Evolutionary conservation across 2,113 vertebrate genomes (phyloP).

Genomic region (Grammomys surdaster): DNA sequence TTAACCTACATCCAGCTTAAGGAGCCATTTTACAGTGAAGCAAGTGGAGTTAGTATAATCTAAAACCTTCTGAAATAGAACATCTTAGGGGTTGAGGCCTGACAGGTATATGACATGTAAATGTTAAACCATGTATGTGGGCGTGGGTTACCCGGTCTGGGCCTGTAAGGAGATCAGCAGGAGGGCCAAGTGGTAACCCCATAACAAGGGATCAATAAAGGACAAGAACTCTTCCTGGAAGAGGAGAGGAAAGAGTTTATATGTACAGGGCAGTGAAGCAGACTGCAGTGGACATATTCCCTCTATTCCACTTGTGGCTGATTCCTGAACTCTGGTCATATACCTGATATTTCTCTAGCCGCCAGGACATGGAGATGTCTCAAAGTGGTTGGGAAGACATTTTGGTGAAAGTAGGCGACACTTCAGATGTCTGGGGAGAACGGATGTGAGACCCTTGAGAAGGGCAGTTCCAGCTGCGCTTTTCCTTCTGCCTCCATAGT

Average conservation of each 20-base stretch:
- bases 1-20: not conserved
- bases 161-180: not conserved
- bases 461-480: not conserved
- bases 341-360: not conserved
- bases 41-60: not conserved
- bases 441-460: not conserved
- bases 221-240: not conserved
- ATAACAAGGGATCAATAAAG: not conserved
- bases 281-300: not conserved
- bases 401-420: not conserved
- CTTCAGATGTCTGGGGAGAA: not conserved
- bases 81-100: not conserved
- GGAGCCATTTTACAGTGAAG: not conserved
- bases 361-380: not conserved
- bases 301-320: not conserved
- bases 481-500: not conserved
- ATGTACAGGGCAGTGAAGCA: not conserved
- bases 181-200: not conserved
- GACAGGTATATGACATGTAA: not conserved
- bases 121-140: not conserved
- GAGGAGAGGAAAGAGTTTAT: not conserved
- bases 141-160: not conserved
- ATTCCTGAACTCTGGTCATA: not conserved
- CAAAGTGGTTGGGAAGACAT: not conserved
- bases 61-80: not conserved